Evolutionary conservation across 2,888 invertebrate species (phyloP).

Genomic region (Lapara coniferarum): DNA sequence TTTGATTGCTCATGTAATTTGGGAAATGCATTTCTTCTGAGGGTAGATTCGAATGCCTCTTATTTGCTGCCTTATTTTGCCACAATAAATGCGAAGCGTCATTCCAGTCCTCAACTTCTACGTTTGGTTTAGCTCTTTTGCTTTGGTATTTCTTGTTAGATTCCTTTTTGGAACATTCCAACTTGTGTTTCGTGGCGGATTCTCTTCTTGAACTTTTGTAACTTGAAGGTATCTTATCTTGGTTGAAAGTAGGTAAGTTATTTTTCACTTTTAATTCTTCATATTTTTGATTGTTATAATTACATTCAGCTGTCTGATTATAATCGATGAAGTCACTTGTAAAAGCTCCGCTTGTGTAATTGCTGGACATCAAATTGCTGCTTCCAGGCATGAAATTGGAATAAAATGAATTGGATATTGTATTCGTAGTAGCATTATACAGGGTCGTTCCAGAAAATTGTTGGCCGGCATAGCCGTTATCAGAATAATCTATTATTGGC

Average conservation of each 20-base stretch:
- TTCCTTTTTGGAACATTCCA: conserved; percentile 79
- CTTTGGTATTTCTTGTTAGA: conserved; percentile 73
- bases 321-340: conserved; percentile 75
- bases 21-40: conserved; percentile 71
- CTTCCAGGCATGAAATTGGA: conserved; percentile 75
- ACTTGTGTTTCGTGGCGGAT: conserved; percentile 72
- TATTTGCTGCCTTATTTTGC: conserved; percentile 69
- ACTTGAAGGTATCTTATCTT: conserved; percentile 64
- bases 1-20: conserved; percentile 73
- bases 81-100: conserved; percentile 67
- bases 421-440: conserved; percentile 75
- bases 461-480: conserved; percentile 70
- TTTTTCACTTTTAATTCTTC: conserved; percentile 75
- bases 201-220: conserved; percentile 72
- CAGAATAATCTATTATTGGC: conserved; percentile 73
- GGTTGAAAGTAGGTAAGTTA: conserved; percentile 59
- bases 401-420: conserved; percentile 77
- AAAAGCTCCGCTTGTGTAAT: conserved; percentile 70
- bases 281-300: conserved; percentile 73
- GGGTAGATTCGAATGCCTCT: conserved; percentile 67
- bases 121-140: conserved; percentile 66
- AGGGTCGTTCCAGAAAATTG: conserved; percentile 75
- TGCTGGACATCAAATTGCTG: conserved; percentile 71
- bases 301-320: conserved; percentile 73
- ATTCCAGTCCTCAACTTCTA: conserved; percentile 73